A percentile compares a stretch with the other conserved stretches of the same genome.
Evolutionary conservation across 1,140 invertebrate genomes (phyloP).

Genomic region (Coelopa frigida): DNA sequence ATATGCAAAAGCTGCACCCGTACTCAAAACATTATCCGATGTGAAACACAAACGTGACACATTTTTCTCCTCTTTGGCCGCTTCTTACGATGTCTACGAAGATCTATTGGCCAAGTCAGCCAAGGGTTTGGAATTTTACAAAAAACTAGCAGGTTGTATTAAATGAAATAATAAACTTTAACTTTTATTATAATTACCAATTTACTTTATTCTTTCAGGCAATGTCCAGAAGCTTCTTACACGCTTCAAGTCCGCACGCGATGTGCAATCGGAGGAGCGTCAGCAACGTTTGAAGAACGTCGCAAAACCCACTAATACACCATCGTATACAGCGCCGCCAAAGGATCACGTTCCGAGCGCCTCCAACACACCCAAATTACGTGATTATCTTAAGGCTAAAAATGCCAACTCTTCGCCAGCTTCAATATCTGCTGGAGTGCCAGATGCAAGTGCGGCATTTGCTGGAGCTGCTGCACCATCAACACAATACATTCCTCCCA

Average conservation of each 20-base stretch:
- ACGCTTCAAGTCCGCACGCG: slow-evolving; percentile 70
- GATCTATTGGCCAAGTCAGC: slow-evolving; percentile 80
- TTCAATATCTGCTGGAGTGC: slow-evolving; percentile 7
- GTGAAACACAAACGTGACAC: slow-evolving; percentile 62
- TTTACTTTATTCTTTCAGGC: slow-evolving; percentile 48
- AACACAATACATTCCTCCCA: slow-evolving; percentile 23
- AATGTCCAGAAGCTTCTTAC: slow-evolving; percentile 75
- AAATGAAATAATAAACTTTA: not conserved
- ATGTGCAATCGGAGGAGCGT: slow-evolving; percentile 85
- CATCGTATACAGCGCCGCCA: not conserved
- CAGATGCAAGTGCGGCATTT: not conserved
- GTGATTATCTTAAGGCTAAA: slow-evolving; percentile 77
- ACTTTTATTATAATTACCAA: not conserved
- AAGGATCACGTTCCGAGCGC: not conserved
- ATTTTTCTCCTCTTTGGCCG: slow-evolving; percentile 60
- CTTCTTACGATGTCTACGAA: slow-evolving; percentile 85
- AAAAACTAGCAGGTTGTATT: slow-evolving; percentile 62
- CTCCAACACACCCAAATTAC: slow-evolving; percentile 58
- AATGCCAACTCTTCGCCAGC: slow-evolving; percentile 43
- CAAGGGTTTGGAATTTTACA: slow-evolving; percentile 88
- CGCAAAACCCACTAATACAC: slow-evolving; percentile 8
- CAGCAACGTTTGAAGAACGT: slow-evolving; percentile 60
- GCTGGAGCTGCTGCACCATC: slow-evolving; percentile 20
- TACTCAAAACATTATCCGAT: slow-evolving; percentile 69
- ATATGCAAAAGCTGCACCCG: slow-evolving; percentile 82